Evolutionary conservation across 1,140 invertebrate genomes (phyloP), one percentile per base, ranked within the genome.

Genomic region (Philotrypesis tridentata): DNA sequence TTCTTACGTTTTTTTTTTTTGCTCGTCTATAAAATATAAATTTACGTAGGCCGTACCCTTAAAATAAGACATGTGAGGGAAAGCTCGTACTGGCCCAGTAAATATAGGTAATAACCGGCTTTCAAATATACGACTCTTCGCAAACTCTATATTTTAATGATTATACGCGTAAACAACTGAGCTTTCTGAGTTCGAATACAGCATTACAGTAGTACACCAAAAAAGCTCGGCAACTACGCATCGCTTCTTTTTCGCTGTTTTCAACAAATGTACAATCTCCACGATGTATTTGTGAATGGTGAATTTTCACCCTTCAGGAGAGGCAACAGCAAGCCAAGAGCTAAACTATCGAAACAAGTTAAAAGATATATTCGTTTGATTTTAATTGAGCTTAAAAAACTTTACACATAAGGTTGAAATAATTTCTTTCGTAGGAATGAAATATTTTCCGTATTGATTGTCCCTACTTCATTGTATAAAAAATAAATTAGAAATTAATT

Each of bases 231-330:
- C 80, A 67, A 78, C 43, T 74, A 40, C 29, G 55, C 70, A 31
- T 37, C 33, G 48, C 61, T 61, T 48, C 72, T 63, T 48, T 82
- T 21, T 63, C 17, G n/a, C 33, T n/a, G 4, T 67, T 77, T 73
- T 78, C 7, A 78, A 82, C 74, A 82, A 82, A 78, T 82, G 67
- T 82, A 82, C 74, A 82, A 82, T 82, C 40, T 78, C 33, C 71
- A 55, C n/a, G n/a, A 65, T 8, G 33, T 78, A 55, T 78, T 72
- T 27, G 25, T 1, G 60, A 82, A 60, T 33, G 72, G 27, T 21
- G 43, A 40, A 29, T 21, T 21, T 31, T 68, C 12, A 70, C 37
- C 23, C 14, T 55, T 75, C 33, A 3, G 29, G 31, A 60, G 29
- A 67, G 21, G 25, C n/a, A 33, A 68, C 43, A 81, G 74, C 55